Percentiles rank a stretch among this genome's conserved stretches.
phyloP scores from a whole-genome alignment of 2,797 vertebrate genomes.

The Myoxocephalus aenaeus region DNA sequence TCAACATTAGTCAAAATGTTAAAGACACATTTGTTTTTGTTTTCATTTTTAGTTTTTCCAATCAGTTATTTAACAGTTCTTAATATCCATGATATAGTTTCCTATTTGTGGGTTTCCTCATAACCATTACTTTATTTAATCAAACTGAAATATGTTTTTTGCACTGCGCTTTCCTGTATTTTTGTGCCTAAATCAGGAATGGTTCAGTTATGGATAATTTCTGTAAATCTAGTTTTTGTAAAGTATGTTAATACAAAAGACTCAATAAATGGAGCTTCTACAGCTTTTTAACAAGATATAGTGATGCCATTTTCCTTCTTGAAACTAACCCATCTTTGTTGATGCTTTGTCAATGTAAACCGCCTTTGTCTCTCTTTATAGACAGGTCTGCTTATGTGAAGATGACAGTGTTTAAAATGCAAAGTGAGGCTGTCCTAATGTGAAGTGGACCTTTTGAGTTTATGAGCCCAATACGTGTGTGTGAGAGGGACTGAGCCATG shows the following conservation, averaged over 20 bases:
- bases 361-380: not conserved
- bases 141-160: conserved; percentile 58
- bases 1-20: conserved; percentile 21
- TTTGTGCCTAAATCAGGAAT: conserved; percentile 79
- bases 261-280: conserved; percentile 78
- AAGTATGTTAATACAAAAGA: conserved; percentile 76
- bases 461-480: not conserved
- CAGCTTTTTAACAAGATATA: conserved; percentile 70
- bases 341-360: not conserved
- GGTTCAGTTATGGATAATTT: conserved; percentile 68
- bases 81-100: conserved; percentile 65
- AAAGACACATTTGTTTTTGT: conserved; percentile 18
- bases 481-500: fast-evolving
- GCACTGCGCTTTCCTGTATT: conserved; percentile 71
- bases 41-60: conserved; percentile 36
- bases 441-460: not conserved
- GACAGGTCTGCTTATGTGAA: not conserved
- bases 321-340: not conserved
- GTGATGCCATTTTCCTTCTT: not conserved
- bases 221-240: conserved; percentile 84
- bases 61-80: conserved; percentile 41
- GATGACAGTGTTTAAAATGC: not conserved
- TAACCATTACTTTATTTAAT: conserved; percentile 65
- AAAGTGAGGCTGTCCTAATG: not conserved
- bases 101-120: conserved; percentile 58